Evolutionary conservation across 2,113 vertebrate genomes (phyloP).

Genomic region (Pontoporia blainvillei): DNA sequence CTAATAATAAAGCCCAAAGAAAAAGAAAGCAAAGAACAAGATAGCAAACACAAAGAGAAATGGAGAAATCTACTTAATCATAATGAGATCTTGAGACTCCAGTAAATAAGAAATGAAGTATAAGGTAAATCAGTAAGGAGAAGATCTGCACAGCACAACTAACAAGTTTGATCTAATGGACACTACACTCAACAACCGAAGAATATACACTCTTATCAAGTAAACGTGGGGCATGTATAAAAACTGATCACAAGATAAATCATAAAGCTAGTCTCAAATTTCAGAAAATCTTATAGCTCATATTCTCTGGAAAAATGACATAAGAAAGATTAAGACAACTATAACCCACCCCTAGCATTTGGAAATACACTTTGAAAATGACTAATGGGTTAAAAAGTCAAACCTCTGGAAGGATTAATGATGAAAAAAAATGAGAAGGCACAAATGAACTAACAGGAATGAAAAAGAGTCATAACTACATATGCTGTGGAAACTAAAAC

Average conservation of each 20-base stretch:
- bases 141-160: background rate
- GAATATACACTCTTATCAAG: background rate
- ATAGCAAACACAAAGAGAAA: background rate
- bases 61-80: background rate
- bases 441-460: background rate
- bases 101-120: background rate
- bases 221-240: background rate
- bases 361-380: background rate
- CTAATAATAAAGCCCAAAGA: background rate
- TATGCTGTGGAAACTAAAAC: background rate
- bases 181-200: background rate
- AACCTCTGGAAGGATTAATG: background rate
- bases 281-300: background rate
- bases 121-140: background rate
- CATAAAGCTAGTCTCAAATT: slow-evolving; percentile 1
- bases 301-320: background rate
- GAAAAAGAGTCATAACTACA: background rate
- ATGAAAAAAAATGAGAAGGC: background rate
- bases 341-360: background rate
- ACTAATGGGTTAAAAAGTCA: background rate
- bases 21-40: background rate
- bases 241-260: background rate
- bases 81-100: background rate
- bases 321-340: background rate
- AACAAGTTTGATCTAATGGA: background rate